Base-by-base conservation (phyloP, 2,113 vertebrate genomes). In the Varanus komodoensis region DNA sequence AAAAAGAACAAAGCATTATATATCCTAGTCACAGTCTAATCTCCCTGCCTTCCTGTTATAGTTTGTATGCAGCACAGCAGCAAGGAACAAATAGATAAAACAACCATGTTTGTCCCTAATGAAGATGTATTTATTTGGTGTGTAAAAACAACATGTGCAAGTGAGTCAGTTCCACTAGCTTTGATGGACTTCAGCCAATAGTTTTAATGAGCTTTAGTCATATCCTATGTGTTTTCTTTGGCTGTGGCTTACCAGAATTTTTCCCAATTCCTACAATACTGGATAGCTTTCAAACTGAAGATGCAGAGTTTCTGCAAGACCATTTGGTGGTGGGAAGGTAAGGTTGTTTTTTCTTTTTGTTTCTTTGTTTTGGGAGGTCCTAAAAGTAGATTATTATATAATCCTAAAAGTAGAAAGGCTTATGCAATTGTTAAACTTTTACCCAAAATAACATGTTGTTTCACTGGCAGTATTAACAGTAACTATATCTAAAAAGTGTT, bases 361-460 rank as follows among this genome's bases (percentile, higher is more conserved):
- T 44, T 44, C 38, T 44, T 44, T 44, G 38, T 44, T 44, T 44
- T 44, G 8, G 44, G 3, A 71, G 19, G 8, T 1, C 64, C 67
- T 79, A 38, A 27, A 73, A n/a, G 1, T 44, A n/a, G n/a, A n/a
- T n/a, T n/a, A n/a, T n/a, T n/a, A n/a, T n/a, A n/a, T n/a, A n/a
- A n/a, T n/a, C n/a, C n/a, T n/a, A n/a, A n/a, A n/a, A n/a, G n/a
- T n/a, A n/a, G n/a, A n/a, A n/a, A n/a, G n/a, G n/a, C n/a, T n/a
- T n/a, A n/a, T 23, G 34, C 89, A 73, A 4, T 48, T 3, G 21
- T 32, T 0, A 0, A 82, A 64, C 15, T 8, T 85, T 54, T 85
- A 23, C 0, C 0, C 0, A 67, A 69, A 25, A 8, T 80, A 64
- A 14, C n/a, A 52, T 27, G 0, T 77, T 84, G 93, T 64, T 48